phyloP scores from a whole-genome alignment of 2,888 invertebrate genomes.

The Orthosia cruda region DNA sequence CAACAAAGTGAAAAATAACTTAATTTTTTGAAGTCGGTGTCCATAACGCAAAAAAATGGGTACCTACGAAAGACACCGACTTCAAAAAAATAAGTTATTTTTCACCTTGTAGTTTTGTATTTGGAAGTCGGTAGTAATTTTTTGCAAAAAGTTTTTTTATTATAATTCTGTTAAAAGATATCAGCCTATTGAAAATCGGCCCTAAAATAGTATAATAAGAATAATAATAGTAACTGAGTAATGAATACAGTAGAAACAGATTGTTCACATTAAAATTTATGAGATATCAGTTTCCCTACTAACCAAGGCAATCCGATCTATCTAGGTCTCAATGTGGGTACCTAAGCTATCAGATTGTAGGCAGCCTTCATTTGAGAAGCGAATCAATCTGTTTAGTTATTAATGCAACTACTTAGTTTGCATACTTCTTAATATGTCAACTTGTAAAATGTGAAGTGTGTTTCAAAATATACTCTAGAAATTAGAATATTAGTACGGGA shows the following conservation, averaged over 20 bases:
- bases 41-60: too few species aligned
- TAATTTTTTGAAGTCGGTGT: too few species aligned
- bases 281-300: constrained; percentile 38
- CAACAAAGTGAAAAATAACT: too few species aligned
- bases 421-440: constrained; percentile 3
- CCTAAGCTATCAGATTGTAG: constrained; percentile 2
- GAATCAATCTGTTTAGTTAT: constrained; percentile 35
- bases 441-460: background rate
- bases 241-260: constrained; percentile 30
- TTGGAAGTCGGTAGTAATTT: too few species aligned
- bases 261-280: constrained; percentile 31
- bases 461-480: background rate
- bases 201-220: background rate
- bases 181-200: too few species aligned
- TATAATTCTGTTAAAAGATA: too few species aligned
- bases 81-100: too few species aligned
- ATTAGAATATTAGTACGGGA: too few species aligned
- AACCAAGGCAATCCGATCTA: constrained; percentile 58
- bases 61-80: too few species aligned
- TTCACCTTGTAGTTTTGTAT: too few species aligned
- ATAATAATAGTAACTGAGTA: constrained; percentile 1
- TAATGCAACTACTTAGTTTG: constrained; percentile 25
- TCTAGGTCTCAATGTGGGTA: constrained; percentile 33
- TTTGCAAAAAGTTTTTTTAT: too few species aligned
- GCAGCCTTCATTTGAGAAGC: constrained; percentile 32